These are phyloP conservation scores for Scaptomyza hsui DNA, from an alignment of 1,140 invertebrate genomes.

Conservation along the genomic window DNA sequence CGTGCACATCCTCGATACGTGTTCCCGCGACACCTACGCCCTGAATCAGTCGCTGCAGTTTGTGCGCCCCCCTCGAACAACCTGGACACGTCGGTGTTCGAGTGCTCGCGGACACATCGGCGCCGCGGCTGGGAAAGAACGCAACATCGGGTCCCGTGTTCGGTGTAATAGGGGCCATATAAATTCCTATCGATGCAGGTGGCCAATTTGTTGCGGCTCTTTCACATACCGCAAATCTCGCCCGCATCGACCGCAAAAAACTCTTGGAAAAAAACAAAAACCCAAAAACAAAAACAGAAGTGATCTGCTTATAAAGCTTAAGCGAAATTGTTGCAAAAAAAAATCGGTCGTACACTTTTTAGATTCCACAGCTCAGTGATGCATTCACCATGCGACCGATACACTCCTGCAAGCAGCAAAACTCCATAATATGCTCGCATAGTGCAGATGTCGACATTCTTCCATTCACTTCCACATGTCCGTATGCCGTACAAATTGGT, in stretches of 20 bases:
- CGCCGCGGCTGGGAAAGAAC: conserved; percentile 86
- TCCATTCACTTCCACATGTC: too few relatives aligned
- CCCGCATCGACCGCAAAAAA: conserved; percentile 92
- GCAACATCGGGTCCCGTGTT: conserved; percentile 86
- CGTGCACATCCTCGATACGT: conserved; percentile 91
- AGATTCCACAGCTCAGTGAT: too few relatives aligned
- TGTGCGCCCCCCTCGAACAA: conserved; percentile 89
- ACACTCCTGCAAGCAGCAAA: too few relatives aligned
- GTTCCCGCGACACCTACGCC: conserved; percentile 91
- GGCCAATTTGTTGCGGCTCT: conserved; percentile 91
- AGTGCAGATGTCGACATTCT: too few relatives aligned
- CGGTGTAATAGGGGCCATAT: conserved; percentile 89
- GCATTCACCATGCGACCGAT: too few relatives aligned
- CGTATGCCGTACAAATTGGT: too few relatives aligned
- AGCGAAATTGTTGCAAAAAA: too few relatives aligned
- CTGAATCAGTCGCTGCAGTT: conserved; percentile 93
- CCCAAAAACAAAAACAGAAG: too few relatives aligned
- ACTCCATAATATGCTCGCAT: too few relatives aligned
- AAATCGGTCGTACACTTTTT: too few relatives aligned
- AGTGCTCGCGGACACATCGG: conserved; percentile 87
- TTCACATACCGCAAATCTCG: conserved; percentile 92
- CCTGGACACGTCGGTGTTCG: conserved; percentile 87
- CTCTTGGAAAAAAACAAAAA: too few relatives aligned
- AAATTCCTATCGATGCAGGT: conserved; percentile 91
- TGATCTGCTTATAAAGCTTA: too few relatives aligned